phyloP scores from a whole-genome alignment of 2,797 vertebrate genomes.

The Ispidina picta region DNA sequence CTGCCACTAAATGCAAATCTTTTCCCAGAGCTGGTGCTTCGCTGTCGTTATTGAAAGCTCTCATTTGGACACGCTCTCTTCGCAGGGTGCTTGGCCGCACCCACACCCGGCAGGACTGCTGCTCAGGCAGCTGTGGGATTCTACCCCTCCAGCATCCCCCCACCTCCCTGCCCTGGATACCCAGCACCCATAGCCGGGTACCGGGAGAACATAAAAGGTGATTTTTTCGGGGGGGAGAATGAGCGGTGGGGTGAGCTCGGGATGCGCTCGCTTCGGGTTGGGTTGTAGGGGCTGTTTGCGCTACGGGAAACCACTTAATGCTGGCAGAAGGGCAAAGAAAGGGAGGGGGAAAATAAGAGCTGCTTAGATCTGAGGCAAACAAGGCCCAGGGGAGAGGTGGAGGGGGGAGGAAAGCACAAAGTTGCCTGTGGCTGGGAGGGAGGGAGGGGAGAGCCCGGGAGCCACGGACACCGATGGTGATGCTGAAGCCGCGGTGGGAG shows the following conservation, averaged over 20 bases:
- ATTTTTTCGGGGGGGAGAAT: neutral
- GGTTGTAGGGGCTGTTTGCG: neutral
- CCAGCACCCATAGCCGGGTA: neutral
- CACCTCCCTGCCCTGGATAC: neutral
- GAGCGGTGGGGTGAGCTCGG: neutral
- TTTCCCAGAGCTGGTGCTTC: neutral
- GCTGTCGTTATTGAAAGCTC: neutral
- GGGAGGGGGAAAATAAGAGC: neutral
- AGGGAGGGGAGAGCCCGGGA: neutral
- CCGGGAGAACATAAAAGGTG: accelerated
- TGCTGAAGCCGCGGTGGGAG: accelerated
- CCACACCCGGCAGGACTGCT: neutral
- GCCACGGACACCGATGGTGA: neutral
- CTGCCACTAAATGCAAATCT: neutral
- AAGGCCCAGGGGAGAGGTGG: accelerated
- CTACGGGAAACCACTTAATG: neutral
- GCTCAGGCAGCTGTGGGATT: neutral
- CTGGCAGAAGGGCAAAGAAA: neutral
- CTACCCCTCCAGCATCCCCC: too few relatives aligned
- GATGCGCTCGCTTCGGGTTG: accelerated
- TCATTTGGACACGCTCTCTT: neutral
- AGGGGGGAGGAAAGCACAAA: neutral
- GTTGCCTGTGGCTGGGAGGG: neutral
- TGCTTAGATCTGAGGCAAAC: neutral
- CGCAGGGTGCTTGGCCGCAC: neutral